These are phyloP conservation scores for Electrona antarctica DNA, from an alignment of 2,113 vertebrate genomes.

Conservation along the genomic window DNA sequence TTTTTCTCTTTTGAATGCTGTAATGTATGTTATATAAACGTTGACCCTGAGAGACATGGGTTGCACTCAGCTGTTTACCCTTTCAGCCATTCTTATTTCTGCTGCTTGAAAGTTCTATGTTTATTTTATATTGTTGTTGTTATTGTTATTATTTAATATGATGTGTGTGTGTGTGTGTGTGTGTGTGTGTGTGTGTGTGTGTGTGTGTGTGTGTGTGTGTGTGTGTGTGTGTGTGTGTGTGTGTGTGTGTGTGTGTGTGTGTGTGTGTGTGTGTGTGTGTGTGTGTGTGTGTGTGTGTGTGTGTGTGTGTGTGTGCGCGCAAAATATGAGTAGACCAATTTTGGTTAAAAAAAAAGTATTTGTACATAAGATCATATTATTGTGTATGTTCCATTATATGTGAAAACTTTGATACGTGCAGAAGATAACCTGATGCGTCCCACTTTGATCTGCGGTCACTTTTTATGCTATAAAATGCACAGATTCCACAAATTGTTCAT, in stretches of 20 bases:
- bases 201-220: too few relatives aligned
- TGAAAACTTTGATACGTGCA: conserved; percentile 51
- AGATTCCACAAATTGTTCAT: conserved; percentile 37
- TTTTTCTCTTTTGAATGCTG: conserved; percentile 49
- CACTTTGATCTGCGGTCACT: conserved; percentile 27
- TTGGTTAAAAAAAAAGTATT: conserved; percentile 52
- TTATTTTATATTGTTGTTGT: conserved; percentile 30
- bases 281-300: conserved; percentile 22
- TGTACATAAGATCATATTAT: conserved; percentile 70
- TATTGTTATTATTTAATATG: conserved; percentile 45
- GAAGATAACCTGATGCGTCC: conserved; percentile 31
- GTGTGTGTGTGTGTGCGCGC: too few relatives aligned
- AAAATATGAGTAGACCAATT: conserved; percentile 46
- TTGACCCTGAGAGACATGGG: conserved; percentile 41
- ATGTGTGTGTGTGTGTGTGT: conserved; percentile 17
- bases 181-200: too few relatives aligned
- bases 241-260: neutral
- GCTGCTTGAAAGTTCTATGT: conserved; percentile 60
- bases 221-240: too few relatives aligned
- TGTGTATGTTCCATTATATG: conserved; percentile 42
- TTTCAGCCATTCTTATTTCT: conserved; percentile 63
- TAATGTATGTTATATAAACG: conserved; percentile 51
- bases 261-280: conserved; percentile 6
- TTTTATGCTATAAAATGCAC: conserved; percentile 43
- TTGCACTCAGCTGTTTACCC: conserved; percentile 63